These are phyloP conservation scores for Eueremaeus valkanovi DNA, from an alignment of 2,888 invertebrate genomes.

Conservation along the genomic window DNA sequence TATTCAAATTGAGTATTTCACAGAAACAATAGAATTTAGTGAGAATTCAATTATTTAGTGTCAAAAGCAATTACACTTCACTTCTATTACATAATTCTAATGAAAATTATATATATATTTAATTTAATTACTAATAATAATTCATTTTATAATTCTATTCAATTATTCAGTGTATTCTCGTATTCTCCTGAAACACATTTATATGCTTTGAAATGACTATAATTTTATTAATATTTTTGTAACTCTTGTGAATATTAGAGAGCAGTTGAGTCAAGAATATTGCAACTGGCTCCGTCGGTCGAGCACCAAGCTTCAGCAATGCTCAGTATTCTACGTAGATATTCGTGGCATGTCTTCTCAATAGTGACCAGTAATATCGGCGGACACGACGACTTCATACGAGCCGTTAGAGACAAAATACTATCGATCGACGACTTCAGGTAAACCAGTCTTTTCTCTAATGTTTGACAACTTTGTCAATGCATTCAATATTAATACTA, in stretches of 20 bases:
- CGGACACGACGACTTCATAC: constrained; percentile 91
- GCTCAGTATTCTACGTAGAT: constrained; percentile 83
- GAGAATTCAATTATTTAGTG: no score
- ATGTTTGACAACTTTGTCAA: neutral
- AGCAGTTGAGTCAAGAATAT: constrained; percentile 70
- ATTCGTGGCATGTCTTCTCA: constrained; percentile 53
- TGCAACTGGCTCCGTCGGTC: constrained; percentile 92
- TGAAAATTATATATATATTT: no score
- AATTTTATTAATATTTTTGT: no score
- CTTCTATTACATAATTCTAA: no score
- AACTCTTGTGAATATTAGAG: neutral
- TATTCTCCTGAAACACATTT: no score
- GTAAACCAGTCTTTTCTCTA: constrained; percentile 50
- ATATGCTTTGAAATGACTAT: no score
- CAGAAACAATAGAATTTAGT: no score
- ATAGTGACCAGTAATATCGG: constrained; percentile 63
- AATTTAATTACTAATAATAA: no score
- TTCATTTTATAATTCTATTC: no score
- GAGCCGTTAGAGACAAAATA: constrained; percentile 82
- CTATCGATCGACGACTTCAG: constrained; percentile 56
- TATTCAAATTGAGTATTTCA: no score
- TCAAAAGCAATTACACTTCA: no score
- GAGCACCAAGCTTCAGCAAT: constrained; percentile 95
- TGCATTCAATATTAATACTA: neutral
- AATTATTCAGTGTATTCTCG: no score